Evolutionary conservation across 23 tunicate species (phyloP).

Genomic region (Halocynthia aurantium): DNA sequence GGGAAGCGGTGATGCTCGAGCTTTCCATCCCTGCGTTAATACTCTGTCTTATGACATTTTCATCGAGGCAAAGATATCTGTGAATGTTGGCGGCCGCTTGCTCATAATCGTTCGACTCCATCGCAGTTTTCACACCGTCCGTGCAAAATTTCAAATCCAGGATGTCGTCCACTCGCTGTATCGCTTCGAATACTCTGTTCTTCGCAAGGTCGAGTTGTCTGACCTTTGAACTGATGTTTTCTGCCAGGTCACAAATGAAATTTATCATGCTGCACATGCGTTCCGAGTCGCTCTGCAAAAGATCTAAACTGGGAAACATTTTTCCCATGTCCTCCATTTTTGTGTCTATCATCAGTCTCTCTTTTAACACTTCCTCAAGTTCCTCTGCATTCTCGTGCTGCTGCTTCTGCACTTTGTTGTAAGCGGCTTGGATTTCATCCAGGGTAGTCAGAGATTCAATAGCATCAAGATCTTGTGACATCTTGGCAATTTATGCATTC

Average conservation of each 20-base stretch:
- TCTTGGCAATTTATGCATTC: background rate
- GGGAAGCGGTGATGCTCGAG: slow-evolving; percentile 84
- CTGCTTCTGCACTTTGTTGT: slow-evolving; percentile 12
- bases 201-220: slow-evolving; percentile 85
- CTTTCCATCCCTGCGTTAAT: slow-evolving; percentile 79
- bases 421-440: slow-evolving; percentile 55
- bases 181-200: slow-evolving; percentile 82
- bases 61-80: slow-evolving; percentile 89
- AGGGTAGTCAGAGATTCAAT: slow-evolving; percentile 29
- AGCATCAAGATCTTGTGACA: background rate
- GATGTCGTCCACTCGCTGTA: slow-evolving; percentile 94
- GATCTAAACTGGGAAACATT: slow-evolving; percentile 43
- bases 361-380: slow-evolving; percentile 21
- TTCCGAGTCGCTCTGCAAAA: slow-evolving; percentile 47
- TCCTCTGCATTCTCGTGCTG: slow-evolving; percentile 16
- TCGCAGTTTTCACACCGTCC: slow-evolving; percentile 87
- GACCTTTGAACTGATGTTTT: slow-evolving; percentile 88
- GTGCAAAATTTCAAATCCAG: slow-evolving; percentile 87
- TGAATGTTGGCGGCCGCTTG: slow-evolving; percentile 96
- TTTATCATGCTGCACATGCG: slow-evolving; percentile 51
- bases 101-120: slow-evolving; percentile 92
- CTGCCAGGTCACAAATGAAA: slow-evolving; percentile 69
- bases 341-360: slow-evolving; percentile 16
- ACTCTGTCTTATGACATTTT: slow-evolving; percentile 84
- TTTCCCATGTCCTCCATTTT: slow-evolving; percentile 26